These are phyloP conservation scores for Erebia aethiops DNA, from an alignment of 2,888 invertebrate species.

Conservation along the genomic window DNA sequence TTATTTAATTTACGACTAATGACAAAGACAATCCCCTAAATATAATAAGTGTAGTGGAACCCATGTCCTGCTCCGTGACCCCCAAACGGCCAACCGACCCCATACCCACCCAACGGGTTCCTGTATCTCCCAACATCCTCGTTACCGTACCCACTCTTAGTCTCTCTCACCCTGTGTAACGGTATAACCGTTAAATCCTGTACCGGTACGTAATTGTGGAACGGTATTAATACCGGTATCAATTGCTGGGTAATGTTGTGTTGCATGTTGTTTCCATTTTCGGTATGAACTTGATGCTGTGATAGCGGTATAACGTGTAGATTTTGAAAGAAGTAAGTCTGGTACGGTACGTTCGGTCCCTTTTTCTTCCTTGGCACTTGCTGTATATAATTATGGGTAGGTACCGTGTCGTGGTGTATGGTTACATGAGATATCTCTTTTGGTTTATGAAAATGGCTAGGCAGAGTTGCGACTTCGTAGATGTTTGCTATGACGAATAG, in stretches of 20 bases:
- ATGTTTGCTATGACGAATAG: slow-evolving; percentile 47
- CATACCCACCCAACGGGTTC: slow-evolving; percentile 70
- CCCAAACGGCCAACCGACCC: slow-evolving; percentile 66
- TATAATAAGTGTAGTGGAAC: slow-evolving; percentile 62
- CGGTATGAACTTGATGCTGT: slow-evolving; percentile 44
- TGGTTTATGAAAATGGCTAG: slow-evolving; percentile 42
- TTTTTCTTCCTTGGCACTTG: slow-evolving; percentile 50
- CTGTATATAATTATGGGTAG: slow-evolving; percentile 28
- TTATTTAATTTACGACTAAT: slow-evolving; percentile 22
- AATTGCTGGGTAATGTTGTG: slow-evolving; percentile 47
- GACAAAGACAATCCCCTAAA: slow-evolving; percentile 42
- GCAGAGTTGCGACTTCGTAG: slow-evolving; percentile 47
- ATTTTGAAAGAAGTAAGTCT: slow-evolving; percentile 51
- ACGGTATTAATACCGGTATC: slow-evolving; percentile 56
- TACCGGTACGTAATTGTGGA: slow-evolving; percentile 55
- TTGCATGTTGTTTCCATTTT: slow-evolving; percentile 32
- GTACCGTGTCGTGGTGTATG: slow-evolving; percentile 39
- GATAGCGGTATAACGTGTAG: slow-evolving; percentile 66
- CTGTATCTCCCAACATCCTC: slow-evolving; percentile 59
- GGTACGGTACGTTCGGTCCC: slow-evolving; percentile 53
- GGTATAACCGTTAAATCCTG: slow-evolving; percentile 73
- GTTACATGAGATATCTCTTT: slow-evolving; percentile 37
- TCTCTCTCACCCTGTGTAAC: slow-evolving; percentile 52
- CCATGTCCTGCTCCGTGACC: slow-evolving; percentile 75
- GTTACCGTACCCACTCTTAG: slow-evolving; percentile 41